These are phyloP conservation scores for Xenentodon cancila DNA, from an alignment of 2,797 vertebrate species.

Conservation along the genomic window DNA sequence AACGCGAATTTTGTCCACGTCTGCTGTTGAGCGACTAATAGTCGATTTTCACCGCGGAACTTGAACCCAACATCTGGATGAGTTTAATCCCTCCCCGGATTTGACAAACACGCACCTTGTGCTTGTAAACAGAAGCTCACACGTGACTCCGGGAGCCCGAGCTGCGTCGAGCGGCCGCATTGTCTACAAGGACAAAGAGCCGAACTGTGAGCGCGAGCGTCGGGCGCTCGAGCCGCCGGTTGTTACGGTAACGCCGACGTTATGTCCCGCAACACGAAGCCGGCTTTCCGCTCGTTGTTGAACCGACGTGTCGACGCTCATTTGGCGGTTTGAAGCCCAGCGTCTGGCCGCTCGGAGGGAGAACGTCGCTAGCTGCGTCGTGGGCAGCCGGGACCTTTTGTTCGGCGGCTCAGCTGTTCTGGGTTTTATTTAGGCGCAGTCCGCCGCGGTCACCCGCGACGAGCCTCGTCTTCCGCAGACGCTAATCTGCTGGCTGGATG, in stretches of 20 bases:
- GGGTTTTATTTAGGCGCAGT: no score
- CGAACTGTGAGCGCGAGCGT: slow-evolving; percentile 16
- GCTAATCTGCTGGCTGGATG: slow-evolving; percentile 52
- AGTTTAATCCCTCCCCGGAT: slow-evolving; percentile 66
- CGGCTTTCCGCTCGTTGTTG: not conserved
- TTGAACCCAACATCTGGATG: slow-evolving; percentile 24
- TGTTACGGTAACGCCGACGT: slow-evolving; percentile 49
- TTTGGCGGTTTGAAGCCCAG: slow-evolving; percentile 22
- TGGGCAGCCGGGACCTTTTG: slow-evolving; percentile 26
- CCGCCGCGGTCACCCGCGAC: slow-evolving; percentile 30
- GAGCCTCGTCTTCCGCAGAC: slow-evolving; percentile 40
- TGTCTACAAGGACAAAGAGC: slow-evolving; percentile 67
- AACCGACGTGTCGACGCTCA: slow-evolving; percentile 9
- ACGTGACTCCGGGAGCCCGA: slow-evolving; percentile 79
- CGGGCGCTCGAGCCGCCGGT: slow-evolving; percentile 53
- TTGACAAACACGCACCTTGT: slow-evolving; percentile 65
- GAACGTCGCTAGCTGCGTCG: slow-evolving; percentile 29
- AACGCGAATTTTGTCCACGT: no score
- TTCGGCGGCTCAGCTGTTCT: not conserved
- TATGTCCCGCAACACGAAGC: slow-evolving; percentile 6
- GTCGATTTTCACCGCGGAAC: not conserved
- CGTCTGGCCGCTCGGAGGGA: slow-evolving; percentile 27
- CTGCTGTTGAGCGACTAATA: no score
- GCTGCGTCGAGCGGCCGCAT: slow-evolving; percentile 71
- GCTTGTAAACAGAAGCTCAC: slow-evolving; percentile 92